Evolutionary conservation across 2,113 vertebrate species (phyloP).

Genomic region (Nyctereutes procyonoides): DNA sequence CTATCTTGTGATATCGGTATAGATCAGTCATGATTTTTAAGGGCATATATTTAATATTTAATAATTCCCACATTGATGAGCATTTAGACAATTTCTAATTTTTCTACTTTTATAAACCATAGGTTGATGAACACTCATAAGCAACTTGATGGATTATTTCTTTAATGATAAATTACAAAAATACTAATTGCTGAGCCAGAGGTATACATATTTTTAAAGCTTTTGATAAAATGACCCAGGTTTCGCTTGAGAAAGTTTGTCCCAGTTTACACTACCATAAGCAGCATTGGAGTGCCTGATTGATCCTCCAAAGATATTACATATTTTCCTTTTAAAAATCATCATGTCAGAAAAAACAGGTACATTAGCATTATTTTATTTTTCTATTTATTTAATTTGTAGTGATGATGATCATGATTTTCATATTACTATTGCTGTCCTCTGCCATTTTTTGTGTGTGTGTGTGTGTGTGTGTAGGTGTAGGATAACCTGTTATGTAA

Average conservation of each 20-base stretch:
- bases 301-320: neutral
- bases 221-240: neutral
- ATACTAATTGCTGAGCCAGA: neutral
- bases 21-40: neutral
- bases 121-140: neutral
- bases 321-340: neutral
- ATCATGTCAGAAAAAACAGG: neutral
- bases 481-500: neutral
- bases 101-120: neutral
- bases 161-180: neutral
- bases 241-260: neutral
- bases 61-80: neutral
- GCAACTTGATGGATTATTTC: neutral
- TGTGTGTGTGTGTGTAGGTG: neutral
- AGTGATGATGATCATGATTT: neutral
- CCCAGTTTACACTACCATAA: neutral
- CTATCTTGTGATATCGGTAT: neutral
- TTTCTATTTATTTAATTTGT: neutral
- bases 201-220: neutral
- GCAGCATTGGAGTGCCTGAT: neutral
- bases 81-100: neutral
- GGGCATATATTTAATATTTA: neutral
- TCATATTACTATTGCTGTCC: neutral
- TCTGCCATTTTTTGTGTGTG: neutral
- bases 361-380: neutral